Conservation (phyloP, 2,797 vertebrate genomes). For the Gymnothorax reevesii region DNA sequence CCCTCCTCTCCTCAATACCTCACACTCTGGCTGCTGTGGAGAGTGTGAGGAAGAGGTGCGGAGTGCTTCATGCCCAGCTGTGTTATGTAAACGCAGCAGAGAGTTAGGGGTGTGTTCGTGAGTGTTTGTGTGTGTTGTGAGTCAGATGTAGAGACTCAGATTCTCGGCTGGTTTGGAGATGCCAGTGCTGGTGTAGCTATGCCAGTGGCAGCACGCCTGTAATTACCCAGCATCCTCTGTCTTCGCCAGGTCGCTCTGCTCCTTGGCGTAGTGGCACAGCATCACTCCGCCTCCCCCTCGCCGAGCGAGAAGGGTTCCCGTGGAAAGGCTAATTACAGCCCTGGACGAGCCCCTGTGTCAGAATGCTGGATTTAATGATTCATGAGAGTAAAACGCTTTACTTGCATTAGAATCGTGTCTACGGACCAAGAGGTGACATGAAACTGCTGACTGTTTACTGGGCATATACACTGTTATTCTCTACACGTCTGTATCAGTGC, state of each 20-base stretch:
- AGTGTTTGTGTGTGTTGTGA: neutral
- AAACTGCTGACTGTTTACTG: neutral
- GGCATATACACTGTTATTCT: neutral
- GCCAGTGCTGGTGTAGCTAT: neutral
- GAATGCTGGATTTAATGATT: conserved; percentile 25
- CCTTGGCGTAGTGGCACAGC: conserved; percentile 15
- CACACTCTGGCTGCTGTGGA: neutral
- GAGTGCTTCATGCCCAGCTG: conserved; percentile 35
- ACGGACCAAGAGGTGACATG: neutral
- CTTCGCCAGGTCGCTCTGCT: neutral
- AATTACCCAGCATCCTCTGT: conserved; percentile 31
- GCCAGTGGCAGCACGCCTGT: conserved; percentile 27
- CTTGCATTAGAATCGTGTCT: conserved; percentile 24
- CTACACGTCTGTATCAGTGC: neutral
- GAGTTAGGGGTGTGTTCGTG: conserved; percentile 25
- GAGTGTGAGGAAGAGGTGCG: conserved; percentile 15
- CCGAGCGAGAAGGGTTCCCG: conserved; percentile 23
- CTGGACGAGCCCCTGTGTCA: conserved; percentile 9
- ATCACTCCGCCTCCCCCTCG: conserved; percentile 7
- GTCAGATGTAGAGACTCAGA: neutral
- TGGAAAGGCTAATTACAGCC: conserved; percentile 35
- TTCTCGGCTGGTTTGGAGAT: neutral
- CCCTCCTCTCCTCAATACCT: neutral
- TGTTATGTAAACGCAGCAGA: conserved; percentile 43
- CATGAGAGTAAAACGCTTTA: conserved; percentile 35